These are phyloP conservation scores for Nesometra sesokonis DNA, from an alignment of 35 echinoderm and acorn worm species.

Conservation along the genomic window DNA sequence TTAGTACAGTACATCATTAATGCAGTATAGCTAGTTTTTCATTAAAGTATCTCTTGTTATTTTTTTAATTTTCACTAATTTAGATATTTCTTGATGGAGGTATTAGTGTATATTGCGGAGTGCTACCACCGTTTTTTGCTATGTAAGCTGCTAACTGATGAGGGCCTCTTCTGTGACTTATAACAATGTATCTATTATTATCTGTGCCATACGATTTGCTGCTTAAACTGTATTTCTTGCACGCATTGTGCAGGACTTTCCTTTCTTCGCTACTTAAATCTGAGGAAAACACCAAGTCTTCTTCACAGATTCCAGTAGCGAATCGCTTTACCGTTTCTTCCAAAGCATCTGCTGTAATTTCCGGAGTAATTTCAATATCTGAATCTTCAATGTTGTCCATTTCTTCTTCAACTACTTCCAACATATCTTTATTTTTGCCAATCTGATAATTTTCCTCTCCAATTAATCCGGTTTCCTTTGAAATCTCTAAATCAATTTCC, in stretches of 20 bases:
- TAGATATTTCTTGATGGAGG: no score
- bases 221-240: background rate
- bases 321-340: background rate
- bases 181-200: background rate
- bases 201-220: background rate
- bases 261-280: background rate
- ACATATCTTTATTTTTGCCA: background rate
- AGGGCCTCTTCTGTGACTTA: background rate
- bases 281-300: conserved; percentile 1
- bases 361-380: background rate
- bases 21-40: no score
- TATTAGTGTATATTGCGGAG: background rate
- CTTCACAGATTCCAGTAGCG: background rate
- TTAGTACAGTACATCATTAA: no score
- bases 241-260: background rate
- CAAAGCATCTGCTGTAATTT: background rate
- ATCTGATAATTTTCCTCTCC: no score
- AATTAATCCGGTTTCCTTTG: no score
- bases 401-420: background rate
- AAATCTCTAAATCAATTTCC: no score
- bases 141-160: background rate
- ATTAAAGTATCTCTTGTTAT: no score
- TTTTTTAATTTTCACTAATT: no score
- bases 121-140: background rate
- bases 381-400: background rate